These are phyloP conservation scores for Gasteruption jaculator DNA, from an alignment of 2,888 invertebrate genomes.

Conservation along the genomic window DNA sequence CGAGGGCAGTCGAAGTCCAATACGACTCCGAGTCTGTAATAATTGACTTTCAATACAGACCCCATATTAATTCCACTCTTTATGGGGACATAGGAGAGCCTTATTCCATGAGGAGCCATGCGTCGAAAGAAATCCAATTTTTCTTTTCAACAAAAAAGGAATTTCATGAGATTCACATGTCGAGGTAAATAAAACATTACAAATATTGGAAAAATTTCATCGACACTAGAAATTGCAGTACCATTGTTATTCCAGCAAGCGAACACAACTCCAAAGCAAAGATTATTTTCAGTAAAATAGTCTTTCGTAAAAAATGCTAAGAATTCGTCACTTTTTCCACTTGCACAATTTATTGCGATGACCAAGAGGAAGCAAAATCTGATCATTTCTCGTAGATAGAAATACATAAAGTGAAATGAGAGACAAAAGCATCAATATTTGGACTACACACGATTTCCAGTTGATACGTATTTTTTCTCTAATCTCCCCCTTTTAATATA, in stretches of 20 bases:
- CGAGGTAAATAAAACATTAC: background rate
- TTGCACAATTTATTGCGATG: no score
- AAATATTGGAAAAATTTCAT: background rate
- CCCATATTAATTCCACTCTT: constrained; percentile 22
- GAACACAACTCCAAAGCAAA: constrained; percentile 27
- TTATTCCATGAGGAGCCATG: constrained; percentile 18
- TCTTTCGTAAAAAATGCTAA: constrained; percentile 23
- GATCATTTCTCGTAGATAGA: no score
- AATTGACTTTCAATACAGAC: constrained; percentile 29
- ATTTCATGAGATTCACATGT: background rate
- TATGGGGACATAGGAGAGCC: constrained; percentile 24
- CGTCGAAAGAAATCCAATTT: constrained; percentile 20
- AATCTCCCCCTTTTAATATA: no score
- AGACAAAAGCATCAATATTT: no score
- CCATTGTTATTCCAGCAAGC: constrained; percentile 28
- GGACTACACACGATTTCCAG: no score
- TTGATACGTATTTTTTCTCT: no score
- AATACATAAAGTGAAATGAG: no score
- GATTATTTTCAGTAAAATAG: constrained; percentile 25
- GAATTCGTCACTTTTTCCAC: no score
- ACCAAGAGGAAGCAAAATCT: no score
- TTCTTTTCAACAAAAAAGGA: constrained; percentile 18
- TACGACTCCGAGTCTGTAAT: constrained; percentile 32
- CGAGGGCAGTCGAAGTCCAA: constrained; percentile 34
- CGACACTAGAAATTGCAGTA: no score